Evolutionary conservation across 2,888 invertebrate species (phyloP).

Genomic region (Brachynemurus nebulosus): DNA sequence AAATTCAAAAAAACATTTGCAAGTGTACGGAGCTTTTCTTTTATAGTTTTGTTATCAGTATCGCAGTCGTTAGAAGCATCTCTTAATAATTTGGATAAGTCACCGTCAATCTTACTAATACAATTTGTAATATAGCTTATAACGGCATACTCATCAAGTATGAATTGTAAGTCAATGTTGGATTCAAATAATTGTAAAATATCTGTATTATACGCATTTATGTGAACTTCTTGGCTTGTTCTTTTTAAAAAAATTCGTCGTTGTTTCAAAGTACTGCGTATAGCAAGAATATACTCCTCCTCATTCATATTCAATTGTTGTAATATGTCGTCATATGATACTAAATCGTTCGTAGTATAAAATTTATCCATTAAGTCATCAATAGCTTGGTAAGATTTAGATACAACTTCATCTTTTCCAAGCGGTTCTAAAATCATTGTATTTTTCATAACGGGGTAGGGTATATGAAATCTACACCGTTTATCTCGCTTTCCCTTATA

Average conservation of each 20-base stretch:
- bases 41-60: constrained; percentile 8
- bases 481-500: constrained; percentile 15
- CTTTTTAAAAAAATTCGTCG: constrained; percentile 16
- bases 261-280: constrained; percentile 14
- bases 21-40: constrained; percentile 9
- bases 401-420: constrained; percentile 9
- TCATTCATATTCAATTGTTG: constrained; percentile 12
- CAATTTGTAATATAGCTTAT: constrained; percentile 21
- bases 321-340: constrained; percentile 11
- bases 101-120: constrained; percentile 20
- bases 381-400: constrained; percentile 9
- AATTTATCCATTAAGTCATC: constrained; percentile 11
- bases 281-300: constrained; percentile 14
- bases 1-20: constrained; percentile 17
- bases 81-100: constrained; percentile 19
- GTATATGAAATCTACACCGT: constrained; percentile 16
- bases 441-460: constrained; percentile 12
- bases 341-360: constrained; percentile 2
- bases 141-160: constrained; percentile 18
- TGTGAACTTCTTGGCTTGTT: constrained; percentile 14
- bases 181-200: constrained; percentile 19
- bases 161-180: constrained; percentile 18
- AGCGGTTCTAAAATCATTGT: constrained; percentile 13
- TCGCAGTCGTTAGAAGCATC: constrained; percentile 16
- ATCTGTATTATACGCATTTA: constrained; percentile 18